These are phyloP conservation scores for Tryphoninae sp. DNA, from an alignment of 2,888 invertebrate species.

Conservation along the genomic window DNA sequence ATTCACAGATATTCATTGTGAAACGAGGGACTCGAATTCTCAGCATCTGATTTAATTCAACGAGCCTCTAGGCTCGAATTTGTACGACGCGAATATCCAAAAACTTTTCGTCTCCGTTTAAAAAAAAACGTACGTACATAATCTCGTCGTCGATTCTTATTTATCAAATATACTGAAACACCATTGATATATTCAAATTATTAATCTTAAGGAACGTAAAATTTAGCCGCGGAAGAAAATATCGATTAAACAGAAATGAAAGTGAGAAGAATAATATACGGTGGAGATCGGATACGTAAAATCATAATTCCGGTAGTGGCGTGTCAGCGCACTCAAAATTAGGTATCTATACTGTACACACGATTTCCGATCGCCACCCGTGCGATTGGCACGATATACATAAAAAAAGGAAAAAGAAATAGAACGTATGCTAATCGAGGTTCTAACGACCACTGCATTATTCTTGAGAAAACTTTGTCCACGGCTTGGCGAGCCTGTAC, in stretches of 20 bases:
- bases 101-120: not conserved
- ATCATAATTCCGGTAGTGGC: slow-evolving; percentile 30
- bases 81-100: not conserved
- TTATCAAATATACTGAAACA: slow-evolving; percentile 15
- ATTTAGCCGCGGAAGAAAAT: slow-evolving; percentile 42
- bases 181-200: slow-evolving; percentile 20
- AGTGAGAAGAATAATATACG: slow-evolving; percentile 14
- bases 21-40: too few relatives aligned
- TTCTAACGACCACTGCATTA: not conserved
- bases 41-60: too few relatives aligned
- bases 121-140: not conserved
- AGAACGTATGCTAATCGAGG: slow-evolving; percentile 7
- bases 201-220: slow-evolving; percentile 40
- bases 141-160: slow-evolving; percentile 12
- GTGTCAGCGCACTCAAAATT: slow-evolving; percentile 29
- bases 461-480: slow-evolving; percentile 12
- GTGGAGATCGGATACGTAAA: slow-evolving; percentile 8
- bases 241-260: slow-evolving; percentile 18
- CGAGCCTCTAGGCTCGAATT: not conserved
- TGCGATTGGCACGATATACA: slow-evolving; percentile 44
- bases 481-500: slow-evolving; percentile 1
- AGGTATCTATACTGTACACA: slow-evolving; percentile 57
- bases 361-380: slow-evolving; percentile 46
- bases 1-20: too few relatives aligned
- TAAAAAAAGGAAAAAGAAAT: slow-evolving; percentile 11